These are phyloP conservation scores for Reticulitermes speratus DNA, from an alignment of 1,140 invertebrate species.

Conservation along the genomic window DNA sequence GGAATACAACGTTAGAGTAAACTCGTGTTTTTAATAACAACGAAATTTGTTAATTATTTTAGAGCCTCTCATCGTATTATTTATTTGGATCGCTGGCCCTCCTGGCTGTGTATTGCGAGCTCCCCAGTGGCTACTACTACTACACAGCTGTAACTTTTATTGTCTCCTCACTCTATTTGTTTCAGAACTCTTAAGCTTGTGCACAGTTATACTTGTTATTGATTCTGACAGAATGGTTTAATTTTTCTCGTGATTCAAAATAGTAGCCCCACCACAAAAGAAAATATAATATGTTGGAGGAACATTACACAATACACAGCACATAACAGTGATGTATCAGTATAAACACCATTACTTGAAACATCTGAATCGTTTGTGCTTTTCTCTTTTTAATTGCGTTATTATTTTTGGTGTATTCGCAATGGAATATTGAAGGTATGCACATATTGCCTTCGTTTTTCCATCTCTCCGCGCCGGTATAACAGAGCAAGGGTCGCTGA, in stretches of 20 bases:
- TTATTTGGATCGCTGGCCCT: background rate
- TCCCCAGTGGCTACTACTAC: background rate
- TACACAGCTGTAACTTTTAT: background rate
- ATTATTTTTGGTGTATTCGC: no score
- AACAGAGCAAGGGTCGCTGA: no score
- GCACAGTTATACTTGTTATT: background rate
- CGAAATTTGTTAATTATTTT: conserved; percentile 6
- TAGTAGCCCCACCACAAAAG: background rate
- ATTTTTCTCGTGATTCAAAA: background rate
- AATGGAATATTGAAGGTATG: no score
- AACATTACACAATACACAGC: no score
- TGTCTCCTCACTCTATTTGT: background rate
- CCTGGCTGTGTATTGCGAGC: background rate
- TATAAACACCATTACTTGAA: no score
- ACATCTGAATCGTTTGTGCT: no score
- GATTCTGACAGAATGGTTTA: background rate
- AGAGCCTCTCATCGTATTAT: background rate
- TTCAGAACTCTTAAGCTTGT: background rate
- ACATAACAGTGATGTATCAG: no score
- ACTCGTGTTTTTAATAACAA: background rate
- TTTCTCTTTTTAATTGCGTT: no score
- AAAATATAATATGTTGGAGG: no score
- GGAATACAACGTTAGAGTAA: background rate
- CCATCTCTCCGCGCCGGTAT: no score
- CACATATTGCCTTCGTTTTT: no score